Evolutionary conservation across 2,888 invertebrate species (phyloP), one percentile per base, ranked within the genome.

Genomic region (Rhagophthalmus giganteus): DNA sequence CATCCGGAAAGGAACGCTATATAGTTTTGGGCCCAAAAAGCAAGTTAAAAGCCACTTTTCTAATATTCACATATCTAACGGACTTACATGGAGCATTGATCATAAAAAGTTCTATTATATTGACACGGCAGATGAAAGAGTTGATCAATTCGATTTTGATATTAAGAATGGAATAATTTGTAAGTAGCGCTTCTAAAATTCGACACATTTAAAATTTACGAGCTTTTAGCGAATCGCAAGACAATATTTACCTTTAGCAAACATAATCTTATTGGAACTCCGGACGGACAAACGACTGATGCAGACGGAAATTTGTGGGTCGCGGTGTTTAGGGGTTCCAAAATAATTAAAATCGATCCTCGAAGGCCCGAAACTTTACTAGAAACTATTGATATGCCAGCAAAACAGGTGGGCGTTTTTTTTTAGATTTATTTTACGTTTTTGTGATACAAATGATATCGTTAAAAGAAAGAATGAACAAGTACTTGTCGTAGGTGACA

Each of bases 201-300:
- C n/a, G n/a, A n/a, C n/a, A n/a, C n/a, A n/a, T n/a, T n/a, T n/a
- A n/a, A n/a, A n/a, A n/a, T n/a, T n/a, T n/a, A n/a, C n/a, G n/a
- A n/a, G n/a, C n/a, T n/a, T n/a, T n/a, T 7, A 85, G 85, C 79
- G 30, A 86, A 84, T 66, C 79, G 83, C 2, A 76, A 76, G 51
- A 69, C 77, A 2, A 73, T 85, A 30, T 86, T 83, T 67, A 77
- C 81, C 59, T 79, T 82, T 60, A 68, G 64, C 13, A 69, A 71
- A 24, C 68, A 74, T 45, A 65, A 65, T 10, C 66, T 76, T 42
- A 61, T 67, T 2, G 76, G 81, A 24, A 76, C 83, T 61, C 83
- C 82, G 42, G 87, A 87, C 72, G 87, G 87, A 11, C 86, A 90
- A 86, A 86, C 87, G 55, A 86, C 88, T 44, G 91, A 90, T 73